Percentiles rank a stretch among this genome's conserved stretches.
phyloP scores from a whole-genome alignment of 2,888 invertebrate species.

The Parthenolecanium corni region DNA sequence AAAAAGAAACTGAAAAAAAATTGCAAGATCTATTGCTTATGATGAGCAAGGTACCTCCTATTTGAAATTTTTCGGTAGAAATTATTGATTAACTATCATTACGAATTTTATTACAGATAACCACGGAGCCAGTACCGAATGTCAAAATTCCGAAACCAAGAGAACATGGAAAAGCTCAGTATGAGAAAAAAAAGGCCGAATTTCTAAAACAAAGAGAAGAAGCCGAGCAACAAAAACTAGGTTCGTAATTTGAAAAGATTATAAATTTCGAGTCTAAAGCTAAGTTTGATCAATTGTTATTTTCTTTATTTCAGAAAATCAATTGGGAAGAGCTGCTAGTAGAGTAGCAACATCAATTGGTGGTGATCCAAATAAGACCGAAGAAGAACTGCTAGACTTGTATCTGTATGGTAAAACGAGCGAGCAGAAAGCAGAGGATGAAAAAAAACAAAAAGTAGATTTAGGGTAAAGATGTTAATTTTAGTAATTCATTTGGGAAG shows the following conservation, averaged over 20 bases:
- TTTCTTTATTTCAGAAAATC: constrained; percentile 34
- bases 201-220: no score
- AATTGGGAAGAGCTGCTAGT: constrained; percentile 52
- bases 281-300: not conserved
- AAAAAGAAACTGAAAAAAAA: constrained; percentile 19
- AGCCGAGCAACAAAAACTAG: no score
- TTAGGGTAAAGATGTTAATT: not conserved
- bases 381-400: constrained; percentile 55
- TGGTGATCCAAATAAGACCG: constrained; percentile 55
- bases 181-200: no score
- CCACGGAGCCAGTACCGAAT: not conserved
- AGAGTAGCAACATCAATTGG: constrained; percentile 58
- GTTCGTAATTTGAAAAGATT: no score
- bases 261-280: no score
- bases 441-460: not conserved
- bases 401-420: constrained; percentile 1
- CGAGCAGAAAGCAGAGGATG: constrained; percentile 20
- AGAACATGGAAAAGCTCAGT: not conserved
- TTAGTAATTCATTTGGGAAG: not conserved
- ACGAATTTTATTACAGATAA: not conserved
- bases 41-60: constrained; percentile 22
- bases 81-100: not conserved
- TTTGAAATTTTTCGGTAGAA: not conserved
- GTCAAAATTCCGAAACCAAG: constrained; percentile 22
- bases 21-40: constrained; percentile 20